phyloP scores from a whole-genome alignment of 2,113 vertebrate genomes.

The Mystacornis crossleyi region DNA sequence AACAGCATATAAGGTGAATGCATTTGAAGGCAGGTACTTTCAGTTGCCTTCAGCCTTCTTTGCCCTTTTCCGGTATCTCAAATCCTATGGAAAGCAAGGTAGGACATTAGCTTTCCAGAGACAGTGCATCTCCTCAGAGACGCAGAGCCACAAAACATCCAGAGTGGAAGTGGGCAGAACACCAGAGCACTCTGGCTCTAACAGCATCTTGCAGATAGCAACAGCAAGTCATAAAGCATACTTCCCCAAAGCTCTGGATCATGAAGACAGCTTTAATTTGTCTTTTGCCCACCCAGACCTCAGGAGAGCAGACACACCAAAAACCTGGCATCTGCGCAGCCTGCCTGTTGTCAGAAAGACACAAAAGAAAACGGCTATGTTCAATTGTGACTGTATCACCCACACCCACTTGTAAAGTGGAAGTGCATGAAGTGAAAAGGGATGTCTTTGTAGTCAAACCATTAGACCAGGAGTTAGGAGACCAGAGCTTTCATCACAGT shows the following conservation, averaged over 20 bases:
- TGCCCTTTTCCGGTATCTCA: neutral
- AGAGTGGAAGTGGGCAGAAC: neutral
- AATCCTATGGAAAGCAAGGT: neutral
- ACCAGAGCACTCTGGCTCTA: neutral
- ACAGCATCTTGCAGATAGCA: neutral
- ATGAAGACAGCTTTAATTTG: neutral
- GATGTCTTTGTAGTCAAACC: neutral
- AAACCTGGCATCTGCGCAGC: neutral
- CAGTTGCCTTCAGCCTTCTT: neutral
- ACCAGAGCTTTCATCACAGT: neutral
- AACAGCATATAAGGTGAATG: neutral
- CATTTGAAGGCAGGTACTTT: neutral
- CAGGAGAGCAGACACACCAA: neutral
- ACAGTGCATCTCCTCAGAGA: rapidly evolving
- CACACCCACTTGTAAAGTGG: neutral
- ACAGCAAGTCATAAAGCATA: neutral
- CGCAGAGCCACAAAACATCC: neutral
- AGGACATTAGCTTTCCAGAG: neutral
- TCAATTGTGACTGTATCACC: neutral
- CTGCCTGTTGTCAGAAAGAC: neutral
- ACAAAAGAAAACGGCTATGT: neutral
- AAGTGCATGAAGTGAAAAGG: neutral
- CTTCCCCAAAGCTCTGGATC: neutral
- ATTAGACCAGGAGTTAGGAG: neutral
- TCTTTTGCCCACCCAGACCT: neutral